Base-by-base conservation (phyloP, 2,888 invertebrate genomes). In the Lasioglossum lativentre region DNA sequence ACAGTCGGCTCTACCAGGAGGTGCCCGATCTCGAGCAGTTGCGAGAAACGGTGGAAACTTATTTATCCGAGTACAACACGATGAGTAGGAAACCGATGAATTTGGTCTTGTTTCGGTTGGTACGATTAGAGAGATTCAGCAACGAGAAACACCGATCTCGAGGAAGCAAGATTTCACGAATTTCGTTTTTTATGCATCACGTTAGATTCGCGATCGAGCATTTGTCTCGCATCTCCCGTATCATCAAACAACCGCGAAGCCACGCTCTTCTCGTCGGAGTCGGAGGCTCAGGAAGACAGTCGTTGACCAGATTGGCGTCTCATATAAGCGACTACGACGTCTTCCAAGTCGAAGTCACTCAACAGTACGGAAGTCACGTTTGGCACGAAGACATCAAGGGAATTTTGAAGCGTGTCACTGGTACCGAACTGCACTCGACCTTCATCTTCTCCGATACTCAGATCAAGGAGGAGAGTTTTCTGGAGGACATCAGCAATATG, bases 51-150 rank as follows among this genome's bases (percentile, higher is more conserved):
- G 98, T 98, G 0, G 99, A 99, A 91, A 97, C 97, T 0, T 99
- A 98, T 95, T 96, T 99, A 23, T 97, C 97, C 0, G 99, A 99
- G 94, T 99, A 97, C 94, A 99, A 99, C 95, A 98, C 98, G 89
- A 98, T 99, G 98, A 98, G 98, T 16, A 99, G 98, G 95, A 99
- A 99, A 93, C 99, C 99, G 0, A 99, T 99, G 99, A 98, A 98
- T 95, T 96, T 99, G 79, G 99, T 99, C 4, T 95, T 99, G 56
- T 98, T 98, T 95, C 97, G 97, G 97, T 98, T 94, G 75, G 63
- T 63, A 38, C 19, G 10, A 47, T 30, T 52, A 52, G 8, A 8
- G 47, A 8, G 19, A 47, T 19, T 23, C 23, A 52, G 1, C 52
- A 23, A 23, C 52, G 23, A 23, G 8, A 52, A 52, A 52, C 52